Conservation (phyloP, 2,888 invertebrate species). For the Girardia tigrina region DNA sequence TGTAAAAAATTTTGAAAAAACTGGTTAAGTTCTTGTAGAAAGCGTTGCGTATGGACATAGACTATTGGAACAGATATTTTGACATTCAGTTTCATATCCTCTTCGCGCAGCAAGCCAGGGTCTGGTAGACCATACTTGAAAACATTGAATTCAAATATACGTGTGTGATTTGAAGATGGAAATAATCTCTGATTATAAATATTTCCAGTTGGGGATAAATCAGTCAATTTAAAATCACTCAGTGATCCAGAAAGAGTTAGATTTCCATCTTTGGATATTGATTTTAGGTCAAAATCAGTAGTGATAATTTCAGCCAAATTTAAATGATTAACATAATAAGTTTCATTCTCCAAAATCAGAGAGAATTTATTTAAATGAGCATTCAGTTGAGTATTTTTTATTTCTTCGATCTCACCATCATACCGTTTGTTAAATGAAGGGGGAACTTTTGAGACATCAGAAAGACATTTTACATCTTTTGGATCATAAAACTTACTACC, state of each 20-base stretch:
- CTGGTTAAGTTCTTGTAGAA: conserved; percentile 71
- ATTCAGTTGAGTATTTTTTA: conserved; percentile 57
- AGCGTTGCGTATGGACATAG: conserved; percentile 82
- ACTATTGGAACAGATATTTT: conserved; percentile 71
- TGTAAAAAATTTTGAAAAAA: conserved; percentile 68
- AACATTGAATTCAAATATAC: conserved; percentile 61
- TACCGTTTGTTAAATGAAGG: not conserved
- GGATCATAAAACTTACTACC: conserved; percentile 44
- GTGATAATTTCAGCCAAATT: conserved; percentile 66
- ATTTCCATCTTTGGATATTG: conserved; percentile 51
- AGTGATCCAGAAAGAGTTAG: conserved; percentile 60
- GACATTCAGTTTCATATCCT: conserved; percentile 62
- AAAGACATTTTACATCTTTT: conserved; percentile 28
- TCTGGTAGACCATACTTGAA: conserved; percentile 56
- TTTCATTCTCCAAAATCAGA: conserved; percentile 60
- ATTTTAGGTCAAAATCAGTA: conserved; percentile 51
- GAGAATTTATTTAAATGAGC: conserved; percentile 65
- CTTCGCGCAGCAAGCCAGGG: conserved; percentile 51
- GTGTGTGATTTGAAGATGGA: conserved; percentile 54
- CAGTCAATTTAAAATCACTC: conserved; percentile 60
- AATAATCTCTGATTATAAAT: conserved; percentile 67
- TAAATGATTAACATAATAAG: conserved; percentile 51
- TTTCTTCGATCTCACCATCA: conserved; percentile 36
- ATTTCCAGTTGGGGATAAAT: conserved; percentile 64
- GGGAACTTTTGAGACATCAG: conserved; percentile 28